Conservation (phyloP, 2,888 invertebrate species). For the Amphimallon solstitiale region DNA sequence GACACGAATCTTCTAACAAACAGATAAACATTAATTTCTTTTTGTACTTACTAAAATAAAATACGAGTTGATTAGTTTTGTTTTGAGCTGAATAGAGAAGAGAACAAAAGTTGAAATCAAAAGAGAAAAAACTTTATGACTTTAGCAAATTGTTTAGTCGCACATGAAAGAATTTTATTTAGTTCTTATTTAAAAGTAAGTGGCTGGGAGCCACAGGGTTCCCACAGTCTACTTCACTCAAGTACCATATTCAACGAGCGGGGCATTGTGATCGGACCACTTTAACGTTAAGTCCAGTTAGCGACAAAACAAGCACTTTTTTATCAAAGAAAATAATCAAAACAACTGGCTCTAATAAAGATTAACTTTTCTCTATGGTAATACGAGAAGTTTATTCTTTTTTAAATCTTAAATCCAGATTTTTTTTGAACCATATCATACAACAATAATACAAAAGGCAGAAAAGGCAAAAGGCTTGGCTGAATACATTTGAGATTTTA, state of each 20-base stretch:
- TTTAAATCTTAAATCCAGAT: background rate
- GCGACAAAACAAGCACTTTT: conserved; percentile 38
- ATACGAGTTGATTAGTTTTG: conserved; percentile 26
- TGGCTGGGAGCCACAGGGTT: conserved; percentile 55
- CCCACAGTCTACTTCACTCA: conserved; percentile 56
- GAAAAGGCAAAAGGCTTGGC: too few species aligned
- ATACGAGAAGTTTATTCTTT: background rate
- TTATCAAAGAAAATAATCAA: conserved; percentile 28
- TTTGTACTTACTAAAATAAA: too few species aligned
- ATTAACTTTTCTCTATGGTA: conserved; percentile 10
- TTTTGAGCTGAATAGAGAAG: conserved; percentile 14
- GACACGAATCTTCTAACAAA: too few species aligned
- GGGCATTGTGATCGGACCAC: conserved; percentile 41
- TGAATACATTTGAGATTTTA: too few species aligned
- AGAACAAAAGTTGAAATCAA: conserved; percentile 7
- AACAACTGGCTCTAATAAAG: conserved; percentile 10
- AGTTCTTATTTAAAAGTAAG: conserved; percentile 43
- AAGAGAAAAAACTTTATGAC: conserved; percentile 33
- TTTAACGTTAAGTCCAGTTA: conserved; percentile 40
- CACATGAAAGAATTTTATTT: conserved; percentile 41
- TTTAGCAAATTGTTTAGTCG: conserved; percentile 38
- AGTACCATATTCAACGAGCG: conserved; percentile 53
- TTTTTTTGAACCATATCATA: too few species aligned
- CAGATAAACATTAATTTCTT: too few species aligned
- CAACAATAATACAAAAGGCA: too few species aligned